Percentiles rank a stretch among this genome's conserved stretches.
Evolutionary conservation across 2,888 invertebrate species (phyloP).

Genomic region (Nezara viridula): DNA sequence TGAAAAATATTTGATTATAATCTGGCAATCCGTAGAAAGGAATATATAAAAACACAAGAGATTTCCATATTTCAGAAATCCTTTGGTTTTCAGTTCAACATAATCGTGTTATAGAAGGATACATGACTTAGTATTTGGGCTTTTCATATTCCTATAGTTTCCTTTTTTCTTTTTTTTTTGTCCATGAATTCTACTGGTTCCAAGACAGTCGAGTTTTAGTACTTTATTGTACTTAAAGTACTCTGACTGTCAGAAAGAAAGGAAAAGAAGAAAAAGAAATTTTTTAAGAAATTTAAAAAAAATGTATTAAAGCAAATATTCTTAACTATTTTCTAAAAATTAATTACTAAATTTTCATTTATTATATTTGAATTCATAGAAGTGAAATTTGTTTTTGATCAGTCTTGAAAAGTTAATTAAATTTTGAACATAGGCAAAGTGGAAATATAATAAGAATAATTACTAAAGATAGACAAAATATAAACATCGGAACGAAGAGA

Average conservation of each 20-base stretch:
- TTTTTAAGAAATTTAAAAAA: not conserved
- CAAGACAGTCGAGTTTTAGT: slow-evolving; percentile 58
- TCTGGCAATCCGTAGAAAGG: not conserved
- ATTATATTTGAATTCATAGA: not conserved
- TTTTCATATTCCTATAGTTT: not conserved
- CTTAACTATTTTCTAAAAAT: not conserved
- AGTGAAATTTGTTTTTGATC: not conserved
- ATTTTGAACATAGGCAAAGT: not conserved
- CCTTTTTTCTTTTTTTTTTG: not conserved
- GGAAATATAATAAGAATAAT: not conserved
- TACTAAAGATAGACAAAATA: not conserved
- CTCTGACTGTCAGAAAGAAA: slow-evolving; percentile 47
- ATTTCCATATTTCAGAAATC: slow-evolving; percentile 56
- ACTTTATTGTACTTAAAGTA: slow-evolving; percentile 60
- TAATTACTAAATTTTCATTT: not conserved
- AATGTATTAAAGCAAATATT: not conserved
- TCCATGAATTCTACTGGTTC: not conserved
- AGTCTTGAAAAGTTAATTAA: not conserved
- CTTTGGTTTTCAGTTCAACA: slow-evolving; percentile 42
- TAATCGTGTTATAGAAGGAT: slow-evolving; percentile 3
- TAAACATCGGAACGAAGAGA: not conserved
- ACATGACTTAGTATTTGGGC: not conserved
- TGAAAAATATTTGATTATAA: slow-evolving; percentile 56
- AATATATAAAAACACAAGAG: slow-evolving; percentile 50
- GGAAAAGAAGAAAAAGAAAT: not conserved